phyloP scores from a whole-genome alignment of 2,113 vertebrate genomes.

The Maccullochella peelii region DNA sequence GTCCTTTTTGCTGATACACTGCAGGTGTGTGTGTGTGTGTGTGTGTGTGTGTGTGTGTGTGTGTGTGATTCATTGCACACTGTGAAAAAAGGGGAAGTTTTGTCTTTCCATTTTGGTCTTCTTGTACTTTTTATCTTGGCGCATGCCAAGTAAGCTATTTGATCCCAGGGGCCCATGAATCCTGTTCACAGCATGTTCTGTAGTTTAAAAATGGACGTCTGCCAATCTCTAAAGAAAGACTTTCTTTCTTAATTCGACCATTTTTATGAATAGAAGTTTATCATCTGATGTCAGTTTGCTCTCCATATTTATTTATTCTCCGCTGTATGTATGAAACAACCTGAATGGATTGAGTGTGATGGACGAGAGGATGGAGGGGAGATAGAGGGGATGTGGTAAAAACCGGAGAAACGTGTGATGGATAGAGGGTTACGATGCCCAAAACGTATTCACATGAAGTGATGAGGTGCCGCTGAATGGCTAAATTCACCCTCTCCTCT shows the following conservation, averaged over 20 bases:
- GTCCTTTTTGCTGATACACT: conserved; percentile 97
- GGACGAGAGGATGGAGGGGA: conserved; percentile 35
- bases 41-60: conserved; percentile 81
- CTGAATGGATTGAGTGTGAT: conserved; percentile 57
- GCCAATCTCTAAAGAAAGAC: conserved; percentile 33
- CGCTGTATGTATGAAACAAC: conserved; percentile 2
- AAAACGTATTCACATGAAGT: conserved; percentile 27
- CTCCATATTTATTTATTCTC: conserved; percentile 13
- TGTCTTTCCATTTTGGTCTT: not conserved
- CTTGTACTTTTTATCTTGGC: conserved; percentile 3
- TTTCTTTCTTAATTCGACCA: conserved; percentile 4
- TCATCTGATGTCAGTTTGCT: conserved; percentile 30
- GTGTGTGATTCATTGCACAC: too few relatives aligned
- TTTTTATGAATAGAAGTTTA: conserved; percentile 8
- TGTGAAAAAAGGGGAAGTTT: not conserved
- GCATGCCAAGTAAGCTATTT: conserved; percentile 1
- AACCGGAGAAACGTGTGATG: conserved; percentile 27
- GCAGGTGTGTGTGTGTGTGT: conserved; percentile 84
- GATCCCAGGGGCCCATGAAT: conserved; percentile 31
- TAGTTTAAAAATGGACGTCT: conserved; percentile 11
- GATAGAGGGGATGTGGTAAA: conserved; percentile 42
- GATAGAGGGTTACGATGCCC: conserved; percentile 31
- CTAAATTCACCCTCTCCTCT: conserved; percentile 30
- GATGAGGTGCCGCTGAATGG: conserved; percentile 60
- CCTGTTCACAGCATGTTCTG: conserved; percentile 35